Base-by-base conservation (phyloP, 2,113 vertebrate species). In the Chionomys nivalis region DNA sequence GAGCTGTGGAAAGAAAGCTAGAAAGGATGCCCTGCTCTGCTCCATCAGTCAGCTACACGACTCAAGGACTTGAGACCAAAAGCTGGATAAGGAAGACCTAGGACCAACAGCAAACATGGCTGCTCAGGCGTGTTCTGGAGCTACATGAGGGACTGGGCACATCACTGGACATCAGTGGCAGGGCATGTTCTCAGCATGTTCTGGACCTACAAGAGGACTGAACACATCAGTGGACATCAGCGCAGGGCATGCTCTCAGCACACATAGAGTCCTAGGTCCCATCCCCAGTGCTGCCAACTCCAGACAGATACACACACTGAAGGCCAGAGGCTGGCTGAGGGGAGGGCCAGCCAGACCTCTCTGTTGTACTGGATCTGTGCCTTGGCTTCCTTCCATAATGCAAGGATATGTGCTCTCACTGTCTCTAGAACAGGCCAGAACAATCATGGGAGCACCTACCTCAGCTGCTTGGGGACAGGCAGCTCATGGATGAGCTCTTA, bases 401-500 rank as follows among this genome's bases (percentile, higher is more conserved):
- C 26, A 66, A 58, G 23, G 36, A 24, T 90, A 87, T 44, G 33
- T 2, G 63, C 70, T 31, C 33, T 75, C 90, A 55, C n/a, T 88
- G 47, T 77, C 93, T 78, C 91, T 39, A 33, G 28, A 78, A 78
- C 89, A 90, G 94, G 52, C 81, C 70, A 55, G 21, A 91, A 39
- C 52, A 44, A 26, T 65, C 58, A 7, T 1, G 3, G 19, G 28
- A 17, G 42, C 2, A 0, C 58, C 66, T 33, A 90, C 12, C 19
- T 36, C 72, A 36, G 55, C 88, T 36, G 44, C 93, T 87, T 58
- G 1, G 94, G 87, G 97, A 95, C 0, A 49, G 96, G 52, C 92
- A 95, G 82, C 85, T 98, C 81, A 95, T 86, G 89, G 97, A 95
- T 3, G 26, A 96, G 90, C 86, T 95, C 94, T 97, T 93, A 96